Conservation (phyloP, 2,888 invertebrate genomes). For the Diaperis boleti region DNA sequence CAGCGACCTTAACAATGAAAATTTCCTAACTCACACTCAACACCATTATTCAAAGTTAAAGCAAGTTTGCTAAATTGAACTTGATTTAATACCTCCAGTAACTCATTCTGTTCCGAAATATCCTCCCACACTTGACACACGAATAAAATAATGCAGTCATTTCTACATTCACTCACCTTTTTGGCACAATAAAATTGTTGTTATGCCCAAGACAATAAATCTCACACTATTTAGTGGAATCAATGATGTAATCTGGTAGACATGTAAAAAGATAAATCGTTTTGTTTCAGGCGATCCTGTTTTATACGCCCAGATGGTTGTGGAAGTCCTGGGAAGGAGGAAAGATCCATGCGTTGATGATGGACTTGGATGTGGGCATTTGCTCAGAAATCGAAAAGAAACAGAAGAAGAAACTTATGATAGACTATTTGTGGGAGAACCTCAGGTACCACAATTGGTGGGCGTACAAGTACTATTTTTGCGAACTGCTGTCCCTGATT, state of each 20-base stretch:
- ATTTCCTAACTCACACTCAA: neutral
- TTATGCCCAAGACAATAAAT: neutral
- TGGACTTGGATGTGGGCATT: conserved; percentile 94
- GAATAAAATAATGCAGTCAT: conserved; percentile 3
- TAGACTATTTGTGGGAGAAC: conserved; percentile 94
- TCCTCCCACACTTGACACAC: neutral
- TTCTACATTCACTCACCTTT: conserved; percentile 7
- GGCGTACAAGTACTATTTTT: conserved; percentile 94
- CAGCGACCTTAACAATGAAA: neutral
- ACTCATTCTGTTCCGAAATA: neutral
- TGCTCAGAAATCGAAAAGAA: conserved; percentile 95
- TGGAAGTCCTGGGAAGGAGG: conserved; percentile 98
- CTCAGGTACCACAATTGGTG: conserved; percentile 94
- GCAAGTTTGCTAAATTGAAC: neutral
- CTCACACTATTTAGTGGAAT: conserved; percentile 6
- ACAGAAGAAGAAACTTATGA: conserved; percentile 93
- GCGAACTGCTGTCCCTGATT: conserved; percentile 87
- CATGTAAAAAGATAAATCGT: neutral
- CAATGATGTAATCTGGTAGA: neutral
- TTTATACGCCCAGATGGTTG: conserved; percentile 95
- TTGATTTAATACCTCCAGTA: neutral
- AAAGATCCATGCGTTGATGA: conserved; percentile 94
- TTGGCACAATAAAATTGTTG: conserved; percentile 14
- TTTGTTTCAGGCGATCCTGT: conserved; percentile 85
- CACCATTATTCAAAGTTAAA: neutral